Conservation (phyloP, 2,113 vertebrate species). For the Nothobranchius furzeri region DNA sequence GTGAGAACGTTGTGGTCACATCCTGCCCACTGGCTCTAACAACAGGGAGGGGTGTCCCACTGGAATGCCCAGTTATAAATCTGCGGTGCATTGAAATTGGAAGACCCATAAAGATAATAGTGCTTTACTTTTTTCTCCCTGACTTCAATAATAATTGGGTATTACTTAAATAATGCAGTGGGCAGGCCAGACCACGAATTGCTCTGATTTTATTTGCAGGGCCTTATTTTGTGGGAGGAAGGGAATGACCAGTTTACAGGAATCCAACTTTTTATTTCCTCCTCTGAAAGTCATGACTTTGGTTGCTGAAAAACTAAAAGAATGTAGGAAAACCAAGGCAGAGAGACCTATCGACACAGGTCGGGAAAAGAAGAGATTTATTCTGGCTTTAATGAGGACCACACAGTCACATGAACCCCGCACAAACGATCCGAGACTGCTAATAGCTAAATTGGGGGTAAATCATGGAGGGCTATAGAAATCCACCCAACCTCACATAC, state of each 20-base stretch:
- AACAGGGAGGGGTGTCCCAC: conserved; percentile 80
- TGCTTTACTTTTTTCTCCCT: conserved; percentile 76
- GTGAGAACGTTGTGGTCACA: conserved; percentile 65
- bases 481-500: conserved; percentile 12
- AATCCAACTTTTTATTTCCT: conserved; percentile 59
- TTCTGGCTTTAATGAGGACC: conserved; percentile 64
- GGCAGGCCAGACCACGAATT: conserved; percentile 80
- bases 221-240: conserved; percentile 63
- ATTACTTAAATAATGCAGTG: conserved; percentile 84
- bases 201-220: conserved; percentile 75
- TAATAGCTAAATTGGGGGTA: conserved; percentile 66
- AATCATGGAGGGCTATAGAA: conserved; percentile 47
- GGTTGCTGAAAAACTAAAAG: conserved; percentile 46
- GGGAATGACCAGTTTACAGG: conserved; percentile 68
- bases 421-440: conserved; percentile 47
- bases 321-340: conserved; percentile 25
- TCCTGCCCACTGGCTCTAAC: conserved; percentile 76
- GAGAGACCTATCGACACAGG: conserved; percentile 7
- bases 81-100: conserved; percentile 86
- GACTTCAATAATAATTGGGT: conserved; percentile 85
- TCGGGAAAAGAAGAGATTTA: conserved; percentile 20
- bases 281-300: conserved; percentile 37
- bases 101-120: conserved; percentile 88
- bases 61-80: conserved; percentile 86
- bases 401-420: conserved; percentile 66